Conservation (phyloP, 2,113 vertebrate species). For the Urocitellus parryii region DNA sequence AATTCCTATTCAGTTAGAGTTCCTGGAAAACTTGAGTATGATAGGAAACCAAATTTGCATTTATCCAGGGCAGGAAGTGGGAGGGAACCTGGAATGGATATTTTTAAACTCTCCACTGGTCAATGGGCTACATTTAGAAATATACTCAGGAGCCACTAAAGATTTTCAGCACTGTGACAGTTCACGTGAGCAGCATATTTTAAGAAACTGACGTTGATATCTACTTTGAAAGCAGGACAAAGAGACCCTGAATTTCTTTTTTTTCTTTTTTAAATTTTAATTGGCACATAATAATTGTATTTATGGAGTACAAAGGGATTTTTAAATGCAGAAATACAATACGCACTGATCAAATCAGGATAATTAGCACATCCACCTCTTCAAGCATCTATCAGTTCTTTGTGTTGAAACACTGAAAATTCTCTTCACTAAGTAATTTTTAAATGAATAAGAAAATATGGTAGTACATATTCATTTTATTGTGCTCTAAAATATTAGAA, state of each 20-base stretch:
- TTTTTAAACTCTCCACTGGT: background rate
- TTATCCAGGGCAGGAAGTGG: background rate
- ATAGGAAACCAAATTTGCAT: background rate
- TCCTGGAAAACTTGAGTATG: background rate
- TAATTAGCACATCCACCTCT: no score
- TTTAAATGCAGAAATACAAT: background rate
- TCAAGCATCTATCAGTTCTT: background rate
- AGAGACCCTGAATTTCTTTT: background rate
- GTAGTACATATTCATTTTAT: background rate
- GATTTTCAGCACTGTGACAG: background rate
- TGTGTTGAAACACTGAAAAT: background rate
- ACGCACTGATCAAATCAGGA: background rate
- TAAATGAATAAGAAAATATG: background rate
- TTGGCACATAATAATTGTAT: background rate
- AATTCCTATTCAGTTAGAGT: background rate
- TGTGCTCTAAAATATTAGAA: background rate
- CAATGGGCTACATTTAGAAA: background rate
- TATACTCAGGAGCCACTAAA: background rate
- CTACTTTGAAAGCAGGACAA: background rate
- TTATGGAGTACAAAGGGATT: background rate
- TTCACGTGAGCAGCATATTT: background rate
- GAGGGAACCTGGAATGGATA: background rate
- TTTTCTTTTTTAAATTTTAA: background rate
- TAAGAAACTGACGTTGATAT: background rate
- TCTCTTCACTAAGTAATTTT: background rate